phyloP scores from a whole-genome alignment of 1,140 invertebrate genomes.

The Drosophila tristis region DNA sequence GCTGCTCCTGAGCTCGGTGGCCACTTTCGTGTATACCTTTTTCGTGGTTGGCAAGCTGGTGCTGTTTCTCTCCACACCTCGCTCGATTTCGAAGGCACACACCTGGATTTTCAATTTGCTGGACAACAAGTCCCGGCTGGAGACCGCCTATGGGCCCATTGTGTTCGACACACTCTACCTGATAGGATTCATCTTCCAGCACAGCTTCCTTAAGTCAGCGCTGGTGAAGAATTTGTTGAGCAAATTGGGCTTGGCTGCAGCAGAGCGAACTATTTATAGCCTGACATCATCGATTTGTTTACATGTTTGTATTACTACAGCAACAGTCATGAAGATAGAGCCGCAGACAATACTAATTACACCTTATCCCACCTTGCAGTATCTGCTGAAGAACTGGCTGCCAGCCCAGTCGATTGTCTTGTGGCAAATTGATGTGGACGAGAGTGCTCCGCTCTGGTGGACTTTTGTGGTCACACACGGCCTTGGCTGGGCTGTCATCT shows the following conservation, averaged over 20 bases:
- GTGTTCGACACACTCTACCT: conserved; percentile 84
- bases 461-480: conserved; percentile 85
- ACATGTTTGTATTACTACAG: conserved; percentile 62
- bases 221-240: conserved; percentile 80
- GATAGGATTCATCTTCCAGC: conserved; percentile 85
- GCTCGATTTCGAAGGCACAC: conserved; percentile 56
- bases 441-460: conserved; percentile 84
- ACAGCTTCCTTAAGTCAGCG: conserved; percentile 85
- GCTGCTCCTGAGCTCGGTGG: conserved; percentile 58
- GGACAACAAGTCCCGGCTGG: conserved; percentile 72
- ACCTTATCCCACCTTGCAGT: conserved; percentile 47
- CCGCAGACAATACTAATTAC: conserved; percentile 1
- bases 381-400: conserved; percentile 84
- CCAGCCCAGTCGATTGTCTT: conserved; percentile 81
- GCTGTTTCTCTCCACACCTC: conserved; percentile 71
- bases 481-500: conserved; percentile 87
- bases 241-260: conserved; percentile 82
- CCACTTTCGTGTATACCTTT: conserved; percentile 67
- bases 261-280: conserved; percentile 86
- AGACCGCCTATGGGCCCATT: conserved; percentile 81
- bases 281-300: conserved; percentile 83
- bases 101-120: conserved; percentile 80
- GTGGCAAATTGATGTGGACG: conserved; percentile 85
- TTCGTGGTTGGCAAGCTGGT: conserved; percentile 73
- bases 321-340: conserved; percentile 3